Evolutionary conservation across 2,113 vertebrate species (phyloP).

Genomic region (Oryzias celebensis): DNA sequence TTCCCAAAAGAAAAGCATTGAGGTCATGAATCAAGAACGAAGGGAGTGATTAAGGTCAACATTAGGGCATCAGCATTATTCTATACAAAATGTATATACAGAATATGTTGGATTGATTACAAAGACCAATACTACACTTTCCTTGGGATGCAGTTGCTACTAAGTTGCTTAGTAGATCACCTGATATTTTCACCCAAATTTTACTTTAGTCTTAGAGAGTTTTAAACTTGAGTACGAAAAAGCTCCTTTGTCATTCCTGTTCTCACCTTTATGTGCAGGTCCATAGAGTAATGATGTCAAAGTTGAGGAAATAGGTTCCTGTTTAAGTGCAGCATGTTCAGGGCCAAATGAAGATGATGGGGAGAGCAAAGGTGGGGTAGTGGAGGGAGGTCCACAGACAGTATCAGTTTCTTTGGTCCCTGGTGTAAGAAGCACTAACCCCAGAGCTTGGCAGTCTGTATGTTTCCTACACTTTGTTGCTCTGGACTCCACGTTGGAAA

Average conservation of each 20-base stretch:
- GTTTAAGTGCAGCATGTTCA: conserved; percentile 12
- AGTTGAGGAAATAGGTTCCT: conserved; percentile 19
- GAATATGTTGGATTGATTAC: no score
- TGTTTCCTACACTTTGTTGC: conserved; percentile 83
- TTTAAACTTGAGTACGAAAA: no score
- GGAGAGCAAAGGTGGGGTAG: conserved; percentile 55
- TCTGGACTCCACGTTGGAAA: conserved; percentile 86
- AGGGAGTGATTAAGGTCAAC: no score
- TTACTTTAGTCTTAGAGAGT: no score
- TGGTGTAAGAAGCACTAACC: conserved; percentile 75
- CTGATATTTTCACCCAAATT: no score
- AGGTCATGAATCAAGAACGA: no score
- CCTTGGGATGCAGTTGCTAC: no score
- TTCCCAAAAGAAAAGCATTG: no score
- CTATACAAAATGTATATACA: no score
- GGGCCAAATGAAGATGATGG: conserved; percentile 16
- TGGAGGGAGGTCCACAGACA: conserved; percentile 76
- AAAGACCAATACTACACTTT: no score
- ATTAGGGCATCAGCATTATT: no score
- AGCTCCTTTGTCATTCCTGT: background rate
- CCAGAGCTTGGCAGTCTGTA: conserved; percentile 85
- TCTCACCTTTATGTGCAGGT: conserved; percentile 54
- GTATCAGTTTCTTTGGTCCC: conserved; percentile 88
- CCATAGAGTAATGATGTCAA: conserved; percentile 12
- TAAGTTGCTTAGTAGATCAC: no score